A percentile compares a stretch with the other conserved stretches of the same genome.
These are phyloP conservation scores for Macrotis lagotis DNA, from an alignment of 2,113 vertebrate species.

Conservation along the genomic window DNA sequence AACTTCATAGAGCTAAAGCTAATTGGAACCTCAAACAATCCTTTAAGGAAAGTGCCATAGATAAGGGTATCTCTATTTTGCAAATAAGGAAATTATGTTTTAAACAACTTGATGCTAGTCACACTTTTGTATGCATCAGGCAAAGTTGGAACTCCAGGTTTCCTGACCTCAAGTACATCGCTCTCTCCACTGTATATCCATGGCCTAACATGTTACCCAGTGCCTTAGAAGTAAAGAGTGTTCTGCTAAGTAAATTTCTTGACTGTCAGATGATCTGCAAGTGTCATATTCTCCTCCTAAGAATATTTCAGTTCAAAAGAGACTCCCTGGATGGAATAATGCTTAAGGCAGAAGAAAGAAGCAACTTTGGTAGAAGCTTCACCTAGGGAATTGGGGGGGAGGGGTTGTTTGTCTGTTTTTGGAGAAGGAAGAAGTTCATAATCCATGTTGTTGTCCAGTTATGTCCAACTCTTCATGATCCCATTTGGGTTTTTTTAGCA, in stretches of 20 bases:
- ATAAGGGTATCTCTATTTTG: too few relatives aligned
- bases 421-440: not conserved
- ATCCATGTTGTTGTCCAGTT: not conserved
- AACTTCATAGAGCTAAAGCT: too few relatives aligned
- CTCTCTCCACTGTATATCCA: not conserved
- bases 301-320: not conserved
- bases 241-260: not conserved
- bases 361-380: not conserved
- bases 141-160: not conserved
- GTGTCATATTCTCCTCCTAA: not conserved
- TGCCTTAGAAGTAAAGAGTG: not conserved
- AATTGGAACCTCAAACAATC: too few relatives aligned
- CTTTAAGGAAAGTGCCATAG: too few relatives aligned
- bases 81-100: too few relatives aligned
- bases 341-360: not conserved
- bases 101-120: not conserved
- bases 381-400: too few relatives aligned
- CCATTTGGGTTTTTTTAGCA: not conserved
- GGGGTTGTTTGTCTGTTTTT: not conserved
- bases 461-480: not conserved
- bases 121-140: not conserved
- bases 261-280: not conserved
- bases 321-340: not conserved
- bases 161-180: not conserved
- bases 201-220: not conserved